These are phyloP conservation scores for Amorpha juglandis DNA, from an alignment of 2,888 invertebrate species.

Conservation along the genomic window DNA sequence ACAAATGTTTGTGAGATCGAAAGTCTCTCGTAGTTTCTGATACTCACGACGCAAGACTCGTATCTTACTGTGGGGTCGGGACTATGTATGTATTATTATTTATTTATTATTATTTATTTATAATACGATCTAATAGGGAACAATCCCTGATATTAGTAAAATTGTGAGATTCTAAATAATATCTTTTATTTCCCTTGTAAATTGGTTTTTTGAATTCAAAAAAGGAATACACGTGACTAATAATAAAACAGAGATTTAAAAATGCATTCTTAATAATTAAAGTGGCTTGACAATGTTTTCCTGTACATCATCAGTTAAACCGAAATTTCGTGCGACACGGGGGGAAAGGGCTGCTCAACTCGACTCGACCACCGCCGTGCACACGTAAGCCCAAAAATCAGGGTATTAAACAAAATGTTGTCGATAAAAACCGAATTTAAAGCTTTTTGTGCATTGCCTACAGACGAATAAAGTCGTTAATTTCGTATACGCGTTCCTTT, in stretches of 20 bases:
- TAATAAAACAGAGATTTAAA: background rate
- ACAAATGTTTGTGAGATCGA: too few species aligned
- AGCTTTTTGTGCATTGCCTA: constrained; percentile 13
- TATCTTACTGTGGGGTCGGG: too few species aligned
- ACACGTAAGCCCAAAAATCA: constrained; percentile 13
- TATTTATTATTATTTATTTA: background rate
- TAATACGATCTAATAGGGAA: too few species aligned
- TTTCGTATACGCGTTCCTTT: background rate
- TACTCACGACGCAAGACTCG: too few species aligned
- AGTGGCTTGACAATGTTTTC: background rate
- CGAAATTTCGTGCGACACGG: too few species aligned
- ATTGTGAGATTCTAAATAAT: too few species aligned
- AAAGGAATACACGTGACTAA: background rate
- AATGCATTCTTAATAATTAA: background rate
- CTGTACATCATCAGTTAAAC: background rate
- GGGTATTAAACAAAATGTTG: constrained; percentile 7
- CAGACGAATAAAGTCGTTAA: background rate
- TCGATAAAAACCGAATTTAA: constrained; percentile 22
- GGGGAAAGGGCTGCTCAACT: too few species aligned
- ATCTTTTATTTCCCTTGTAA: too few species aligned
- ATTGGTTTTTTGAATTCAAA: background rate
- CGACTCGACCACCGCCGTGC: background rate
- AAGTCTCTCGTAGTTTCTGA: too few species aligned
- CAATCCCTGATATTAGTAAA: too few species aligned
- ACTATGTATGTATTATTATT: too few species aligned